Evolutionary conservation across 2,888 invertebrate genomes (phyloP).

Genomic region (Parthenolecanium corni): DNA sequence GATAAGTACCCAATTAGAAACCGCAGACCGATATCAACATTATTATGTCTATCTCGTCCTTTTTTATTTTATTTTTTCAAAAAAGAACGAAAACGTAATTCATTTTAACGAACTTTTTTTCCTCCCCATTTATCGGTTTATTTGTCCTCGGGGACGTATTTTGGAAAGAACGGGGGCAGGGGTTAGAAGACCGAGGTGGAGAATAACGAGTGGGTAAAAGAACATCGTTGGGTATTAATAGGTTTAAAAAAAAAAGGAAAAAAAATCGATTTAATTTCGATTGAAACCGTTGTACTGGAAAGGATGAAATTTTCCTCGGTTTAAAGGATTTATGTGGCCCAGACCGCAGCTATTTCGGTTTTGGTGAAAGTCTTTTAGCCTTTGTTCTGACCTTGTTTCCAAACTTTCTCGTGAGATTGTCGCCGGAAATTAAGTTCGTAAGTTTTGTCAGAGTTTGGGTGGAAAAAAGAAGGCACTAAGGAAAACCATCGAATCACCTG

Average conservation of each 20-base stretch:
- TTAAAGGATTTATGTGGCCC: too few species aligned
- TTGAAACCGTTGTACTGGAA: neutral
- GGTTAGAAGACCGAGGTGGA: neutral
- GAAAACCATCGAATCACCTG: too few species aligned
- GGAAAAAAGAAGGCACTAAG: too few species aligned
- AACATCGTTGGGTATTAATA: neutral
- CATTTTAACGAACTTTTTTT: constrained; percentile 13
- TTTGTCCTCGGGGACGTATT: constrained; percentile 18
- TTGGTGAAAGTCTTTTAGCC: too few species aligned
- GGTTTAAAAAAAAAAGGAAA: neutral
- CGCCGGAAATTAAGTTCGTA: too few species aligned
- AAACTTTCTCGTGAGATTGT: too few species aligned
- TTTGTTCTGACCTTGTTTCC: too few species aligned
- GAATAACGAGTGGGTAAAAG: neutral
- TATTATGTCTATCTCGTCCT: constrained; percentile 20
- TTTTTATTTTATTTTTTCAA: too few species aligned
- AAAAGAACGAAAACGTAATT: constrained; percentile 11
- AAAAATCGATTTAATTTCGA: neutral
- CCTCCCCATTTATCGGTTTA: constrained; percentile 14
- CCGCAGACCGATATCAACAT: constrained; percentile 20
- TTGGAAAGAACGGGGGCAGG: neutral
- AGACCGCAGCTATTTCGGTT: too few species aligned
- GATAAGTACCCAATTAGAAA: constrained; percentile 24
- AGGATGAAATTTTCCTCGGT: too few species aligned
- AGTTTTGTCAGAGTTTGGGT: too few species aligned